Conservation (phyloP, 1,140 invertebrate species). For the Sycobia sp. region DNA sequence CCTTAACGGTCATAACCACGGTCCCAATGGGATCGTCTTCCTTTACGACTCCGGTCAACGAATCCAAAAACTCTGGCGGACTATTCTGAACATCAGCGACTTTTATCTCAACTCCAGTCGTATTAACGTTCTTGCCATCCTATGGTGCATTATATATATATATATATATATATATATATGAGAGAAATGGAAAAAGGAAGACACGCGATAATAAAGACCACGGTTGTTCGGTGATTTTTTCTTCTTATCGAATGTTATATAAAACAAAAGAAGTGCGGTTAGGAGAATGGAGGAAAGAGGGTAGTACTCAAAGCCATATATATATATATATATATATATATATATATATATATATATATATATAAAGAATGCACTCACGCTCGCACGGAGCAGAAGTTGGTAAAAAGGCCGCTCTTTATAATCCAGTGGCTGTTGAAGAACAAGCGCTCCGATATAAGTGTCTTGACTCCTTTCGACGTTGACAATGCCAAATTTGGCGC, state of each 20-base stretch:
- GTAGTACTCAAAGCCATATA: background rate
- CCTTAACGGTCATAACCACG: slow-evolving; percentile 77
- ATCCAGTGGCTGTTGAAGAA: slow-evolving; percentile 70
- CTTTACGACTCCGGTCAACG: slow-evolving; percentile 77
- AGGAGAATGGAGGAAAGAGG: background rate
- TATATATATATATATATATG: no score
- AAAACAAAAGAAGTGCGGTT: no score
- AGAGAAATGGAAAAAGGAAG: slow-evolving; percentile 20
- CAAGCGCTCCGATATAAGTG: slow-evolving; percentile 68
- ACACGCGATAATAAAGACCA: no score
- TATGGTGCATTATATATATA: no score
- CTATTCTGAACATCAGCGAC: slow-evolving; percentile 83
- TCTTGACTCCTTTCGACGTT: slow-evolving; percentile 68
- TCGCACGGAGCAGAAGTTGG: slow-evolving; percentile 73
- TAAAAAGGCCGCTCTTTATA: slow-evolving; percentile 77
- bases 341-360: no score
- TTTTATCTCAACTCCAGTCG: slow-evolving; percentile 75
- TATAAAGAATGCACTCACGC: slow-evolving; percentile 62
- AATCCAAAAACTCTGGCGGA: slow-evolving; percentile 81
- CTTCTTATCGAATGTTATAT: no score
- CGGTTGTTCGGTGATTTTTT: no score
- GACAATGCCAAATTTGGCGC: slow-evolving; percentile 73
- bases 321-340: no score
- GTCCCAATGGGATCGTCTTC: slow-evolving; percentile 87
- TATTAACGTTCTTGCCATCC: slow-evolving; percentile 79